Evolutionary conservation across 2,888 invertebrate genomes (phyloP).

Genomic region (Cylindroiulus punctatus): DNA sequence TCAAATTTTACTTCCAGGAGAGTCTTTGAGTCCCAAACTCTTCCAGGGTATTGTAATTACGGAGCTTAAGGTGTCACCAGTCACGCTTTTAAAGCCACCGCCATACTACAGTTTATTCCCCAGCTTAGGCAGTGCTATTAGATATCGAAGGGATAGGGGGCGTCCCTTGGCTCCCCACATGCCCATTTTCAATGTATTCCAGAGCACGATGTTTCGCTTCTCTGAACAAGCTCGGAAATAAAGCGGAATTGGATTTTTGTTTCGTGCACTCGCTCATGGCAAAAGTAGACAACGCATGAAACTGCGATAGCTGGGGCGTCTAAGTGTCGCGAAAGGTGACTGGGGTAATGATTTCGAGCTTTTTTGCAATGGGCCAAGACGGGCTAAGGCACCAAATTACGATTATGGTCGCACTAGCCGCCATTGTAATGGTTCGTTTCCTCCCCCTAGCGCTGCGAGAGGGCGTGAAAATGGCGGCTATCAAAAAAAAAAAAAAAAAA

Average conservation of each 20-base stretch:
- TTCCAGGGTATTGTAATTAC: too few species aligned
- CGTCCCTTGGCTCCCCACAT: too few species aligned
- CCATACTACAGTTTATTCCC: not conserved
- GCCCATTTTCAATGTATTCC: not conserved
- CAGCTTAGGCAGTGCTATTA: too few species aligned
- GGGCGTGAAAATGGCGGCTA: not conserved
- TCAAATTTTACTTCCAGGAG: too few species aligned
- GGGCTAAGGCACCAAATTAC: not conserved
- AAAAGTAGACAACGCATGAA: conserved; percentile 39
- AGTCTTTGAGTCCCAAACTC: too few species aligned
- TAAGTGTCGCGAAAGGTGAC: conserved; percentile 31
- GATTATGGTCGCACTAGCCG: not conserved
- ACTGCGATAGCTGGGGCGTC: not conserved
- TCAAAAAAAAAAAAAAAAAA: not conserved
- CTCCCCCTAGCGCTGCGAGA: not conserved
- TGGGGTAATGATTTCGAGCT: not conserved
- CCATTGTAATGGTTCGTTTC: not conserved
- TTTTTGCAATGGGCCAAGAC: conserved; percentile 22
- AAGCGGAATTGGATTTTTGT: conserved; percentile 40
- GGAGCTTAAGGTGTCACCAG: not conserved
- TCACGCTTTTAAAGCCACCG: not conserved
- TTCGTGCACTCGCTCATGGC: not conserved
- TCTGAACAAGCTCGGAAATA: conserved; percentile 9
- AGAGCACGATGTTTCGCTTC: conserved; percentile 1
- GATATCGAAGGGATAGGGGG: not conserved